A percentile compares a stretch with the other conserved stretches of the same genome.
Conservation (phyloP, 2,888 invertebrate species). For the Panorpa germanica region DNA sequence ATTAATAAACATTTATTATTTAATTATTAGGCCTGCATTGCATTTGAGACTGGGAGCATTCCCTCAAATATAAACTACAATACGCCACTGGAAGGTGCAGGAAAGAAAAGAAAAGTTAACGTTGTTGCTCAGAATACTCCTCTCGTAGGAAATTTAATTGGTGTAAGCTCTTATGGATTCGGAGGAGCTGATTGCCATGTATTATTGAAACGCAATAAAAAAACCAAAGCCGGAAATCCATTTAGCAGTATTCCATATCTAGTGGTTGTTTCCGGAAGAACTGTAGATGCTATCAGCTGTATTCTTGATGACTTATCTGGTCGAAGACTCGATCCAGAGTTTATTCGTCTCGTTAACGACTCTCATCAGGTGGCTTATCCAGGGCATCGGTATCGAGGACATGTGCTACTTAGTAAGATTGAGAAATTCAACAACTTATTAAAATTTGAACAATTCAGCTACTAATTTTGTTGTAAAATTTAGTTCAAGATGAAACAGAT, state of each 20-base stretch:
- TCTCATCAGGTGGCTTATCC: constrained; percentile 28
- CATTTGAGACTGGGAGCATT: constrained; percentile 53
- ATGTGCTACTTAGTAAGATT: too few relatives aligned
- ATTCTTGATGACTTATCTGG: constrained; percentile 38
- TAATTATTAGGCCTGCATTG: too few relatives aligned
- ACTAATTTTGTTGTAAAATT: too few relatives aligned
- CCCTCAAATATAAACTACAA: constrained; percentile 65
- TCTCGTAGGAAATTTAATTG: constrained; percentile 41
- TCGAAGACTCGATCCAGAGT: constrained; percentile 33
- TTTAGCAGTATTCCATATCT: too few relatives aligned
- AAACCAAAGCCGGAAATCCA: constrained; percentile 34
- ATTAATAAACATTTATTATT: too few relatives aligned
- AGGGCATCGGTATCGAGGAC: constrained; percentile 52
- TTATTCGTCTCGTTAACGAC: constrained; percentile 30
- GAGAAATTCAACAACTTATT: too few relatives aligned
- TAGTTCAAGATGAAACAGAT: too few relatives aligned
- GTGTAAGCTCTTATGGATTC: constrained; percentile 74
- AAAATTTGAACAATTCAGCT: too few relatives aligned
- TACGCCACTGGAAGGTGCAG: too few relatives aligned
- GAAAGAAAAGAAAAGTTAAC: constrained; percentile 32
- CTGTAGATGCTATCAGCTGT: constrained; percentile 43
- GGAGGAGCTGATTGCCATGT: constrained; percentile 66
- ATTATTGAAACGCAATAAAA: constrained; percentile 35
- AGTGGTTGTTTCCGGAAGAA: constrained; percentile 51
- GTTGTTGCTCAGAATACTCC: constrained; percentile 51